Evolutionary conservation across 2,888 invertebrate genomes (phyloP).

Genomic region (Drosophila heteroneura): DNA sequence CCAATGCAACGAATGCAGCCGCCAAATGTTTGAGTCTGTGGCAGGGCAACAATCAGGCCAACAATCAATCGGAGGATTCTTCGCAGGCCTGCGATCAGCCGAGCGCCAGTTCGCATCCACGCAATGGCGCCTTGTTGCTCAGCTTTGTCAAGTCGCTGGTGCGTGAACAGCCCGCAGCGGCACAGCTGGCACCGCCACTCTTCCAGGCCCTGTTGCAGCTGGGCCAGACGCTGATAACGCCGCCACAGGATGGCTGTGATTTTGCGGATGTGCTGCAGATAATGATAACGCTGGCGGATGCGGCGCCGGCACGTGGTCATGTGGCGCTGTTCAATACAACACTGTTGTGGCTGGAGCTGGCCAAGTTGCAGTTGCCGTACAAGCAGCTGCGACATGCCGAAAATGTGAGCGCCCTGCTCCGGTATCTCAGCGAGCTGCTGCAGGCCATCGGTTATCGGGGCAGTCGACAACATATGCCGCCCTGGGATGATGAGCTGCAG

Average conservation of each 20-base stretch:
- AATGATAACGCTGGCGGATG: conserved; percentile 94
- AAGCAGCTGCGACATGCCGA: conserved; percentile 85
- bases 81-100: conserved; percentile 81
- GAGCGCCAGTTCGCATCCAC: conserved; percentile 69
- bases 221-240: conserved; percentile 89
- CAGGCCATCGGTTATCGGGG: conserved; percentile 84
- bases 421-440: conserved; percentile 91
- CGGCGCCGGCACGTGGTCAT: conserved; percentile 91
- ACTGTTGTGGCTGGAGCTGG: conserved; percentile 91
- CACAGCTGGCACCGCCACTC: conserved; percentile 86
- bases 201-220: conserved; percentile 91
- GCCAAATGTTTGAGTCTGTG: conserved; percentile 79
- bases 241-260: conserved; percentile 89
- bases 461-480: conserved; percentile 88
- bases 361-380: conserved; percentile 86
- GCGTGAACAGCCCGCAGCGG: conserved; percentile 86
- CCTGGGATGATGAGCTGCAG: conserved; percentile 92
- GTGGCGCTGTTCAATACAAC: conserved; percentile 92
- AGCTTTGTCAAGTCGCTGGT: conserved; percentile 91
- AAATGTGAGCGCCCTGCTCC: conserved; percentile 93
- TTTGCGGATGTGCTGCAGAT: conserved; percentile 91
- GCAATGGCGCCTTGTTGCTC: conserved; percentile 90
- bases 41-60: conserved; percentile 85
- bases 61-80: conserved; percentile 84
- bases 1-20: conserved; percentile 56